These are phyloP conservation scores for Drosophila yakuba DNA, from an alignment of 1,140 invertebrate species.

Conservation along the genomic window DNA sequence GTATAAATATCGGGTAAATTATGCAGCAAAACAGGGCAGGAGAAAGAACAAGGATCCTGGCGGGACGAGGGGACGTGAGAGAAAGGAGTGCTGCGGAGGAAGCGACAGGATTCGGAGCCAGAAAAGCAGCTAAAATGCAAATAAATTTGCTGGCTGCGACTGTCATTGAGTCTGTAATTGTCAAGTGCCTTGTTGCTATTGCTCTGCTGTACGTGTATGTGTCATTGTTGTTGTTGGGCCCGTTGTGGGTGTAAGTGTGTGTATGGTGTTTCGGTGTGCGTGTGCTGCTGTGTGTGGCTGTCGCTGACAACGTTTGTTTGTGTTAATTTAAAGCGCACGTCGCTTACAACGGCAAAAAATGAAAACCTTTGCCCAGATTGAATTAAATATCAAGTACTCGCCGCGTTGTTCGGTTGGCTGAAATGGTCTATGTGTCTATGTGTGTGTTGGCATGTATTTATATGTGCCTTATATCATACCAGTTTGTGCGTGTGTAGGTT, in stretches of 20 bases:
- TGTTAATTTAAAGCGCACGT: slow-evolving; percentile 77
- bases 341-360: slow-evolving; percentile 55
- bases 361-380: slow-evolving; percentile 71
- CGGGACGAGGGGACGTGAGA: neutral
- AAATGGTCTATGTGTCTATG: slow-evolving; percentile 10
- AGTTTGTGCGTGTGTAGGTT: slow-evolving; percentile 45
- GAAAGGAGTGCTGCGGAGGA: slow-evolving; percentile 7
- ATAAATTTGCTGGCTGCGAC: slow-evolving; percentile 78
- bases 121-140: slow-evolving; percentile 70
- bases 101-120: slow-evolving; percentile 18
- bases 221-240: slow-evolving; percentile 21
- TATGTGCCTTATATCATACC: slow-evolving; percentile 47
- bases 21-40: neutral
- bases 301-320: slow-evolving; percentile 73
- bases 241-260: slow-evolving; percentile 11
- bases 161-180: slow-evolving; percentile 81
- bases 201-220: slow-evolving; percentile 22
- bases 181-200: slow-evolving; percentile 68
- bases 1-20: slow-evolving; percentile 38
- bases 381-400: slow-evolving; percentile 80
- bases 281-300: slow-evolving; percentile 36
- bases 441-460: slow-evolving; percentile 10
- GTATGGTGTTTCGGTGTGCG: neutral
- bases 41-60: neutral
- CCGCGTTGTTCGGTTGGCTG: slow-evolving; percentile 33